Evolutionary conservation across 2,888 invertebrate species (phyloP).

Genomic region (Ectobius pallidus): DNA sequence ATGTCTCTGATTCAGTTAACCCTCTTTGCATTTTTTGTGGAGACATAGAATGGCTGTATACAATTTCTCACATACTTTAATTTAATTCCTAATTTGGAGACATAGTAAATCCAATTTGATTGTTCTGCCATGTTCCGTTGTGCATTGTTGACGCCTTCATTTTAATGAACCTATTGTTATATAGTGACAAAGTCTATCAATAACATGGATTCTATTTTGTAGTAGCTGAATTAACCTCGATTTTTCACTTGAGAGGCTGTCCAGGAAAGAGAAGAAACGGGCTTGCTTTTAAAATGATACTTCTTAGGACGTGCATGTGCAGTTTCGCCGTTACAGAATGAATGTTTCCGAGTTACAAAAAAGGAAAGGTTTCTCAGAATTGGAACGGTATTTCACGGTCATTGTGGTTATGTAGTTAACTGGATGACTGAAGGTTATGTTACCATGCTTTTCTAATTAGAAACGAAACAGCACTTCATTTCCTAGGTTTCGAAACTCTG

Average conservation of each 20-base stretch:
- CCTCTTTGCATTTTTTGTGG: too few relatives aligned
- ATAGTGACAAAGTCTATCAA: too few relatives aligned
- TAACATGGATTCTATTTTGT: neutral
- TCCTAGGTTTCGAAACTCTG: too few relatives aligned
- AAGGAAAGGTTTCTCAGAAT: neutral
- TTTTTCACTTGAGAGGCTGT: neutral
- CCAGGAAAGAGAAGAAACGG: too few relatives aligned
- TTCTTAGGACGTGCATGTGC: neutral
- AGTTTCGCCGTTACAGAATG: neutral
- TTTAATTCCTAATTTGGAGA: neutral
- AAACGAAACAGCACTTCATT: neutral
- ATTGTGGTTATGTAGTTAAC: neutral
- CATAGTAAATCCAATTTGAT: too few relatives aligned
- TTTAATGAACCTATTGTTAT: neutral
- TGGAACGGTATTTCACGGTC: conserved; percentile 9
- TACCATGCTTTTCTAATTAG: neutral
- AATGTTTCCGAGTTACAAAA: neutral
- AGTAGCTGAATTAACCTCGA: neutral
- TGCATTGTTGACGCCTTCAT: neutral
- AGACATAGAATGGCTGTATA: neutral
- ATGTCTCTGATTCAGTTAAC: too few relatives aligned
- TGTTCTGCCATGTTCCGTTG: neutral
- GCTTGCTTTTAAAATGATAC: neutral
- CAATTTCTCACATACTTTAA: neutral
- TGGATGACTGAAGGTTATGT: neutral